Base-by-base conservation (phyloP, 2,888 invertebrate genomes). In the Serripes groenlandicus region DNA sequence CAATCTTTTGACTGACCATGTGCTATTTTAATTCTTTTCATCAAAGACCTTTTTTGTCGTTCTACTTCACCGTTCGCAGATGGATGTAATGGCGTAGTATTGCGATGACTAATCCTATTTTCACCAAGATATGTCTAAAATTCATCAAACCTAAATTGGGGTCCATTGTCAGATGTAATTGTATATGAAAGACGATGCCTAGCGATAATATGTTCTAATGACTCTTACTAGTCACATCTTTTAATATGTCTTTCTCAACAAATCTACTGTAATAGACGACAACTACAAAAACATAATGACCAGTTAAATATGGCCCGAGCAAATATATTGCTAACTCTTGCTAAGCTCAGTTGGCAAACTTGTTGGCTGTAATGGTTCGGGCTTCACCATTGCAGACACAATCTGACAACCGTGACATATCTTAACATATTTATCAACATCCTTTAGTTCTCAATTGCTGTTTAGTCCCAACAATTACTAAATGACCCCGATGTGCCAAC, bases 41-140 rank as follows among this genome's bases (percentile, higher is more conserved):
- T 56, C n/a, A 89, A 28, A 3, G 82, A 79, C 35, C 75, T n/a
- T 69, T 89, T 89, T 42, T 87, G 86, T 11, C 83, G 58, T 58
- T 89, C 82, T 15, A 87, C 80, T 32, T 87, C 80, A 1, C 87
- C 83, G 54, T 87, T 90, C 28, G 87, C 86, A 7, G 71, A 68
- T 7, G 89, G 85, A 35, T 79, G 77, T 52, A 87, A 62, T 11
- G 88, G 83, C 11, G 85, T 84, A 15, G 54, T 77, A 4, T 18
- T 21, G 15, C 56, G 21, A 34, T 88, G 86, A 56, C 66, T 23
- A 26, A 88, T 80, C 0, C 76, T 78, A 37, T 80, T 76, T 58
- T 74, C 82, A 42, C 49, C 3, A 42, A 88, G 9, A 73, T 77
- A 86, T 9, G 60, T 32, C 52, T 72, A 35, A 37, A 87, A 85